These are phyloP conservation scores for Sitodiplosis mosellana DNA, from an alignment of 1,140 invertebrate genomes.

Conservation along the genomic window DNA sequence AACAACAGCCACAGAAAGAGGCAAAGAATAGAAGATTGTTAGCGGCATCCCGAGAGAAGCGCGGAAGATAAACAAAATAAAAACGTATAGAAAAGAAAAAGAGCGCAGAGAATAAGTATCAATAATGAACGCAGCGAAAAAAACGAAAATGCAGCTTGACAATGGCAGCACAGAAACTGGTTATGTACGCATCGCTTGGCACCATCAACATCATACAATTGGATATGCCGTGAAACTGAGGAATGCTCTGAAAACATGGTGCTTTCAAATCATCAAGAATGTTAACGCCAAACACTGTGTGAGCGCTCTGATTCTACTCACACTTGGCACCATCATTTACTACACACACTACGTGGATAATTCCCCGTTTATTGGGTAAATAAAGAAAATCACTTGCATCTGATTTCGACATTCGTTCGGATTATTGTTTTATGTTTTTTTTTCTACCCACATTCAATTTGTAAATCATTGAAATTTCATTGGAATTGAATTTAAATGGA, in stretches of 20 bases:
- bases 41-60: too few species aligned
- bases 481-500: too few species aligned
- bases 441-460: neutral
- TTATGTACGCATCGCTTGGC: too few species aligned
- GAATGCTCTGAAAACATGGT: conserved; percentile 8
- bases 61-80: too few species aligned
- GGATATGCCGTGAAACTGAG: neutral
- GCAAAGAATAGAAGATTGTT: too few species aligned
- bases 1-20: too few species aligned
- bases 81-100: too few species aligned
- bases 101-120: too few species aligned
- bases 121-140: too few species aligned
- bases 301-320: conserved; percentile 41
- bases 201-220: too few species aligned
- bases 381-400: conserved; percentile 1
- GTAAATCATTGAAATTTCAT: neutral
- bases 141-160: too few species aligned
- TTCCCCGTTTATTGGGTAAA: conserved; percentile 49
- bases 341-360: conserved; percentile 52
- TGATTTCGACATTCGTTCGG: neutral
- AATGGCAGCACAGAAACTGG: too few species aligned
- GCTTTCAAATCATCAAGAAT: conserved; percentile 36
- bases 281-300: conserved; percentile 54
- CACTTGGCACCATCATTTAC: conserved; percentile 50
- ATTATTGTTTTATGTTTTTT: neutral